Conservation (phyloP, 2,888 invertebrate species). For the Pristionchus arcanus region DNA sequence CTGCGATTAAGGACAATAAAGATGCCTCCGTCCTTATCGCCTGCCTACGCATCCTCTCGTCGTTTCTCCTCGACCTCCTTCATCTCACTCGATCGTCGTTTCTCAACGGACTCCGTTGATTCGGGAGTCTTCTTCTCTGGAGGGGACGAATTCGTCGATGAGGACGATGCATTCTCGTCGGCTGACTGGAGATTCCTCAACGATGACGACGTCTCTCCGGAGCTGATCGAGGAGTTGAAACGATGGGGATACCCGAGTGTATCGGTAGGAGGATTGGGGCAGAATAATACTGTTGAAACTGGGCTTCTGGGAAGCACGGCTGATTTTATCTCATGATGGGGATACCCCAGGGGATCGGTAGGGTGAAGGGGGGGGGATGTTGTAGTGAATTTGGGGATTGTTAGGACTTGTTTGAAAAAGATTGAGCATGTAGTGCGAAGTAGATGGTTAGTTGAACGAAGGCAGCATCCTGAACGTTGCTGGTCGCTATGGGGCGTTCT, state of each 20-base stretch:
- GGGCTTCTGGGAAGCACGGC: neutral
- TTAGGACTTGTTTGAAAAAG: no score
- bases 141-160: neutral
- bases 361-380: no score
- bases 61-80: neutral
- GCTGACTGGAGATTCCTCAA: slow-evolving; percentile 29
- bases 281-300: neutral
- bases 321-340: no score
- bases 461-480: no score
- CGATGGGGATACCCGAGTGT: slow-evolving; percentile 18
- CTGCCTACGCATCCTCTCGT: neutral
- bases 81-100: slow-evolving; percentile 42
- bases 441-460: no score
- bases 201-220: slow-evolving; percentile 7
- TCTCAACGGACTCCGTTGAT: slow-evolving; percentile 38
- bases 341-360: no score
- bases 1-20: neutral
- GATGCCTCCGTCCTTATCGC: slow-evolving; percentile 3
- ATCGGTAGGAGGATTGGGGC: neutral
- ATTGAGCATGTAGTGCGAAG: no score
- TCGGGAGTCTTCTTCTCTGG: neutral
- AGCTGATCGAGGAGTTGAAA: slow-evolving; percentile 19
- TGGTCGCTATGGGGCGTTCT: no score
- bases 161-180: slow-evolving; percentile 32
- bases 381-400: no score